phyloP scores from a whole-genome alignment of 2,113 vertebrate species.

The Acrocephalus arundinaceus region DNA sequence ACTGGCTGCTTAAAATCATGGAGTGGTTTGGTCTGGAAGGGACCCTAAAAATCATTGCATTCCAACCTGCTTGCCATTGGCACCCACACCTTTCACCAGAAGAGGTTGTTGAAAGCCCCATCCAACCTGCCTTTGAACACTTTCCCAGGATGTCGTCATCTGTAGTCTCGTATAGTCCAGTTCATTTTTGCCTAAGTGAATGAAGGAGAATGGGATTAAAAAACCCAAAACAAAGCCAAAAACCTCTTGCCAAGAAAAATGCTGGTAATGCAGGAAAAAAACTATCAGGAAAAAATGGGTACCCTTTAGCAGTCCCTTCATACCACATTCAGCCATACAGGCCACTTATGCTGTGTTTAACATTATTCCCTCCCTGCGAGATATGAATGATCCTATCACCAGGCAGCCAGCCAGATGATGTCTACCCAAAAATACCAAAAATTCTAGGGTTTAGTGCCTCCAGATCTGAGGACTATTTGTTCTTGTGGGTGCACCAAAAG shows the following conservation, averaged over 20 bases:
- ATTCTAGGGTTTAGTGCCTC: background rate
- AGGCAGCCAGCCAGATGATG: background rate
- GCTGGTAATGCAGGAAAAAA: background rate
- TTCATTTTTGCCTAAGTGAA: background rate
- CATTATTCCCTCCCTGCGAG: background rate
- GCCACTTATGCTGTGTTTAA: background rate
- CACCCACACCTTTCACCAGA: background rate
- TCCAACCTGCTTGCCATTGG: rapidly evolving
- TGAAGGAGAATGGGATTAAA: background rate
- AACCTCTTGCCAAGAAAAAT: background rate
- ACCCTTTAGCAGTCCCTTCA: background rate
- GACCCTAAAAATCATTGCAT: background rate
- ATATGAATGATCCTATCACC: background rate
- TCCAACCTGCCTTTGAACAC: background rate
- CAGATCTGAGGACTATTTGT: background rate
- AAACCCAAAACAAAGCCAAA: background rate
- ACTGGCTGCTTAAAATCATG: background rate
- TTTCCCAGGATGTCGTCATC: background rate
- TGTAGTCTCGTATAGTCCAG: too few species aligned
- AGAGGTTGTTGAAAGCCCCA: background rate
- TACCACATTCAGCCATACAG: background rate
- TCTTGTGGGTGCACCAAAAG: background rate
- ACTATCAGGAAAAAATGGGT: background rate
- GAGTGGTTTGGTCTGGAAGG: background rate
- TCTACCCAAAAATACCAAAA: background rate